phyloP scores from a whole-genome alignment of 2,113 vertebrate genomes.

The Pelobates fuscus region DNA sequence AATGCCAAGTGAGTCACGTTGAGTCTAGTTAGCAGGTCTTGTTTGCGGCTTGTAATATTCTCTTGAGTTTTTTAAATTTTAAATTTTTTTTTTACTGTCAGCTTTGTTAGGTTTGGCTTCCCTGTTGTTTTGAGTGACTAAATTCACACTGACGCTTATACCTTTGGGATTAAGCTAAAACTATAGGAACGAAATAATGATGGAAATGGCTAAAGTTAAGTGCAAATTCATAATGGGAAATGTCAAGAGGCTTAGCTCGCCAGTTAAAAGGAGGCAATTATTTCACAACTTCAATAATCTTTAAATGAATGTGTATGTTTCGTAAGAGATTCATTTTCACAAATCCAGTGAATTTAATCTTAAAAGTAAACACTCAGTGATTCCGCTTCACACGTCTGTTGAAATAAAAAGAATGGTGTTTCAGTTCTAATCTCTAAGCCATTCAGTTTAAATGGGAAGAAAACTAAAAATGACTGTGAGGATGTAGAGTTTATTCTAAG shows the following conservation, averaged over 20 bases:
- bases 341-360: slow-evolving; percentile 47
- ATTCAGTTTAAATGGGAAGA: slow-evolving; percentile 8
- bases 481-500: slow-evolving; percentile 13
- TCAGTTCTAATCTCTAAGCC: slow-evolving; percentile 38
- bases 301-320: slow-evolving; percentile 50
- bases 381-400: slow-evolving; percentile 28
- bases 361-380: slow-evolving; percentile 46
- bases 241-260: slow-evolving; percentile 47
- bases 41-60: slow-evolving; percentile 4
- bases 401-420: slow-evolving; percentile 40
- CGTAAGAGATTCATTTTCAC: slow-evolving; percentile 37
- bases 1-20: slow-evolving; percentile 18
- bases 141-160: slow-evolving; percentile 41
- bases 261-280: slow-evolving; percentile 50
- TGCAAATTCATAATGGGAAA: slow-evolving; percentile 49
- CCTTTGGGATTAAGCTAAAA: slow-evolving; percentile 45
- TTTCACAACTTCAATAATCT: slow-evolving; percentile 44
- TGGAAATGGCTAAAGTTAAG: slow-evolving; percentile 41
- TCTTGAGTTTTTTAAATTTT: neutral
- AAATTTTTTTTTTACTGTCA: slow-evolving; percentile 1
- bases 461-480: slow-evolving; percentile 25
- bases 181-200: slow-evolving; percentile 47
- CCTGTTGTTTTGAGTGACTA: slow-evolving; percentile 38
- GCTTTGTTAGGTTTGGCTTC: slow-evolving; percentile 11
- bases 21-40: slow-evolving; percentile 8